Conservation (phyloP, 2,113 vertebrate species). For the Oxygymnocypris stewartii region DNA sequence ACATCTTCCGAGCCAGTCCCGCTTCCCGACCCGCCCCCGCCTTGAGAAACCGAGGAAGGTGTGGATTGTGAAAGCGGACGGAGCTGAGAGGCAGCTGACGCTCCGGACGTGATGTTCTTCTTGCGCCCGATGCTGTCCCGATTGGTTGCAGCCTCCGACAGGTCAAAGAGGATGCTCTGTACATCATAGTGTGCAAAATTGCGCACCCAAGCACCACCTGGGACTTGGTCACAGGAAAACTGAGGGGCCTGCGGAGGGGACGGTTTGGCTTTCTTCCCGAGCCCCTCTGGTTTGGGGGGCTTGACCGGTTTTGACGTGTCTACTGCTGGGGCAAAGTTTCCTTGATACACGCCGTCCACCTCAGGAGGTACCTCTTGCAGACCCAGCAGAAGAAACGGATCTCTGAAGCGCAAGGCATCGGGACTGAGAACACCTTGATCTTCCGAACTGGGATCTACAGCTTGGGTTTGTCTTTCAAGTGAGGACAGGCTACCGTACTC, state of each 20-base stretch:
- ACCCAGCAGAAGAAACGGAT: slow-evolving; percentile 86
- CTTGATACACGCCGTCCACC: slow-evolving; percentile 70
- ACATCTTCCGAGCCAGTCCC: slow-evolving; percentile 58
- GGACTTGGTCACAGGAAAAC: slow-evolving; percentile 60
- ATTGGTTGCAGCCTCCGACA: slow-evolving; percentile 73
- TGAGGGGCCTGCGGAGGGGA: slow-evolving; percentile 56
- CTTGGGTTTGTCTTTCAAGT: slow-evolving; percentile 71
- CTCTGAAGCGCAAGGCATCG: slow-evolving; percentile 81
- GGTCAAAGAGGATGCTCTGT: slow-evolving; percentile 89
- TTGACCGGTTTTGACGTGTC: slow-evolving; percentile 75
- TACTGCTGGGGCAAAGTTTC: slow-evolving; percentile 55
- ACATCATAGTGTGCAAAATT: slow-evolving; percentile 90
- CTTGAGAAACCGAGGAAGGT: slow-evolving; percentile 70
- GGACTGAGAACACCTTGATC: slow-evolving; percentile 73
- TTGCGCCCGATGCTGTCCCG: slow-evolving; percentile 75
- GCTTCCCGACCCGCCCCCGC: slow-evolving; percentile 18
- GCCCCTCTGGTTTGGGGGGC: slow-evolving; percentile 73
- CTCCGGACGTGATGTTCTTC: slow-evolving; percentile 80
- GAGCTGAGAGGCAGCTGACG: slow-evolving; percentile 77
- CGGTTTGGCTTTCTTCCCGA: slow-evolving; percentile 73
- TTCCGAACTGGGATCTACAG: slow-evolving; percentile 68
- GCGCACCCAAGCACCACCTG: slow-evolving; percentile 77
- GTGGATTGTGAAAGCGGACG: slow-evolving; percentile 68
- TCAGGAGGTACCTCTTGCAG: slow-evolving; percentile 75
- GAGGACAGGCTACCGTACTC: slow-evolving; percentile 79